Base-by-base conservation (phyloP, 2,888 invertebrate species). In the Ectemnius lituratus region DNA sequence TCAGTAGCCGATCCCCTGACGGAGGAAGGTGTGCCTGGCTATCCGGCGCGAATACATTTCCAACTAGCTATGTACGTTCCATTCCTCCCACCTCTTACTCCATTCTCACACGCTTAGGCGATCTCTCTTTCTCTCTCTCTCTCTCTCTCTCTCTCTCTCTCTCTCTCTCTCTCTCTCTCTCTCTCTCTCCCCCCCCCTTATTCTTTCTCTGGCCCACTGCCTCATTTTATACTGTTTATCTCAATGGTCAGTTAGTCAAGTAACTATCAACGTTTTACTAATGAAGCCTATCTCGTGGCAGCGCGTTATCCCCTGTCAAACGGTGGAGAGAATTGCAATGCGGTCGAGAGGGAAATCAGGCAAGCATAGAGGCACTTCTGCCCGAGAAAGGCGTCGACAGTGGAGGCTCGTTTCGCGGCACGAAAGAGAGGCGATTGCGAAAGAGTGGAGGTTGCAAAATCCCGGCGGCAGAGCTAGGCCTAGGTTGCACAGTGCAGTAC, bases 371-470 rank as follows among this genome's bases (percentile, higher is more conserved):
- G 37, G 65, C 70, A 62, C 70, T 63, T 73, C 73, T 73, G 73
- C 70, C 70, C 45, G 23, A 37, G 23, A 37, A 18, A 52, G 52
- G 18, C 58, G 58, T 37, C 58, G 58, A 58, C 13, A 58, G 20
- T 58, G 20, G 18, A 20, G 23, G 58, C 58, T 20, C 58, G 62
- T 59, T 62, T 62, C 47, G 74, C 72, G 67, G 67, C 67, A 67
- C 68, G 72, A 67, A 61, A 84, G 82, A 81, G 79, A 73, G 59
- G 76, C 67, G 73, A 63, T 85, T 85, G 82, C 85, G 84, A 85
- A 85, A 86, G 76, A 67, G 71, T 62, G 76, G 23, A 74, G 78
- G 69, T 62, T 69, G 69, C 69, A 57, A 47, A 59, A 47, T 45
- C 45, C 5, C n/a, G 62, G 62, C 28, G 45, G 56, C 67, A 45